A percentile compares a stretch with the other conserved stretches of the same genome.
Evolutionary conservation across 2,113 vertebrate species (phyloP).

Genomic region (Glaucomys volans): DNA sequence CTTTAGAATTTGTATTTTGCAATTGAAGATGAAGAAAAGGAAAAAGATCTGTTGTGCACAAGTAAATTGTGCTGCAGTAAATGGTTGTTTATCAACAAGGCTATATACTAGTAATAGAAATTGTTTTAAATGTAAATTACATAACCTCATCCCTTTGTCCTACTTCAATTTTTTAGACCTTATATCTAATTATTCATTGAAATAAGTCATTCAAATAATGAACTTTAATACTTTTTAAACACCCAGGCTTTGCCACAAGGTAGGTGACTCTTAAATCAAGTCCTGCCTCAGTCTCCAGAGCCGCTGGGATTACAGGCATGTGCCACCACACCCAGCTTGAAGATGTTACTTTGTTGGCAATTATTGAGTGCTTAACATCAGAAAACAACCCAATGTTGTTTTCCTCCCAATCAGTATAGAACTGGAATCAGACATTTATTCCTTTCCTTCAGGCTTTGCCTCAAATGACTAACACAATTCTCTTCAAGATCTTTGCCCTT

Average conservation of each 20-base stretch:
- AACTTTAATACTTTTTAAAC: constrained; percentile 24
- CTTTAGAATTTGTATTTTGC: constrained; percentile 40
- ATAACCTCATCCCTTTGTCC: not conserved
- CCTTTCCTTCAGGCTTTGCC: not conserved
- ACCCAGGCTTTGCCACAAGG: not conserved
- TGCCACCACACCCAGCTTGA: not conserved
- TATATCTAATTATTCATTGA: constrained; percentile 39
- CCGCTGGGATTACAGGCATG: too few relatives aligned
- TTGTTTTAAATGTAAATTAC: constrained; percentile 41
- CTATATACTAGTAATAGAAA: constrained; percentile 13
- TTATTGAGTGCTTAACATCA: not conserved
- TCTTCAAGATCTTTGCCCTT: not conserved
- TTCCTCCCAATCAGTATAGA: not conserved
- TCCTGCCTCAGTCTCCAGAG: too few relatives aligned
- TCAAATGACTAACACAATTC: constrained; percentile 24
- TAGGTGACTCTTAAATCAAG: not conserved
- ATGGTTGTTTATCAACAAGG: not conserved
- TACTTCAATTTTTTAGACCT: constrained; percentile 6
- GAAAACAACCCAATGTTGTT: not conserved
- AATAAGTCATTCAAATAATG: constrained; percentile 1
- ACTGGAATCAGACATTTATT: not conserved
- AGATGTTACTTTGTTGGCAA: not conserved
- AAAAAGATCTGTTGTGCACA: not conserved
- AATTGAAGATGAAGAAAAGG: not conserved
- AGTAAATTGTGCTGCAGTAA: not conserved